A percentile compares a stretch with the other conserved stretches of the same genome.
These are phyloP conservation scores for Stictocephala bisonia DNA, from an alignment of 2,888 invertebrate genomes.

Conservation along the genomic window DNA sequence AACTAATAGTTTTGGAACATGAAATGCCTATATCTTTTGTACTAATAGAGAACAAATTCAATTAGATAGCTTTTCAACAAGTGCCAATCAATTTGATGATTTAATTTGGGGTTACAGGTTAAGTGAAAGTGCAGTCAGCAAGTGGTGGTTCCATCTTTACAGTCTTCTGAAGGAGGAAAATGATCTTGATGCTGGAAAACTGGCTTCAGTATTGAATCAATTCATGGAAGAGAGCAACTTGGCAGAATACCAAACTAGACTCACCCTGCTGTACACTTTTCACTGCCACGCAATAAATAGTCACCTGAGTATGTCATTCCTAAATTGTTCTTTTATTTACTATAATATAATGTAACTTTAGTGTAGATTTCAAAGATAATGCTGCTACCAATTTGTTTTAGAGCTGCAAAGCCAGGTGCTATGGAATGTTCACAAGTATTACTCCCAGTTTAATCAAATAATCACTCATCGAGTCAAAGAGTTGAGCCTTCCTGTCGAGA, in stretches of 20 bases:
- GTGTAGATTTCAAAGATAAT: neutral
- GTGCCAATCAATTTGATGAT: neutral
- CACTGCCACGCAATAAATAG: constrained; percentile 77
- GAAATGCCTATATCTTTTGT: too few relatives aligned
- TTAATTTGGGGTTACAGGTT: constrained; percentile 63
- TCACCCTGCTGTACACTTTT: constrained; percentile 82
- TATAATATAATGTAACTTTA: neutral
- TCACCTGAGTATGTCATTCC: constrained; percentile 5
- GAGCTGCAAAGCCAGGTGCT: constrained; percentile 74
- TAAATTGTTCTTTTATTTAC: neutral
- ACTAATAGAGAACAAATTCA: constrained; percentile 3
- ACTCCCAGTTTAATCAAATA: constrained; percentile 78
- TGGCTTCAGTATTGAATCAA: constrained; percentile 75
- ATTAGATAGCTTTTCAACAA: constrained; percentile 11
- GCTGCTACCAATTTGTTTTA: too few relatives aligned
- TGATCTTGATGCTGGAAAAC: constrained; percentile 62
- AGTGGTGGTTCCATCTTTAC: constrained; percentile 93
- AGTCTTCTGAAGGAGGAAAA: constrained; percentile 68
- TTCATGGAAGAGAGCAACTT: constrained; percentile 87
- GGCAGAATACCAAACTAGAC: constrained; percentile 83
- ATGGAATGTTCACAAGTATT: constrained; percentile 88
- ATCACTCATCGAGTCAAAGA: constrained; percentile 75
- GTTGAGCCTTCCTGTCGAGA: constrained; percentile 85
- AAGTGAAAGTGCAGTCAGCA: constrained; percentile 75
- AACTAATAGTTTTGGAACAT: too few relatives aligned